Evolutionary conservation across 2,113 vertebrate genomes (phyloP).

Genomic region (Zapus hudsonius): DNA sequence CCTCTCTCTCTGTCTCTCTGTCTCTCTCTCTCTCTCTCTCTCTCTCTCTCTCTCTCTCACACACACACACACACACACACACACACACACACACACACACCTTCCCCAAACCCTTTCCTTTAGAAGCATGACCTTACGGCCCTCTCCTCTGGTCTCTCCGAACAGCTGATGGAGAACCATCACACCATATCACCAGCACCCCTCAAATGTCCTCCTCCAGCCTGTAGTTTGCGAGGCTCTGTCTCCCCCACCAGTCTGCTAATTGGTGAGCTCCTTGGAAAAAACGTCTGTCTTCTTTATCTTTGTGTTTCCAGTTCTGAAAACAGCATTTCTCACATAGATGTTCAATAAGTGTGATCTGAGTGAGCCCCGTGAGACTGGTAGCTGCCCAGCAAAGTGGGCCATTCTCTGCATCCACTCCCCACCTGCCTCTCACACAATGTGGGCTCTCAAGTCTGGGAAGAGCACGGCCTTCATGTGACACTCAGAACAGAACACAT

Average conservation of each 20-base stretch:
- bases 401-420: background rate
- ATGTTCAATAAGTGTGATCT: constrained; percentile 2
- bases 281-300: constrained; percentile 14
- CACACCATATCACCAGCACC: background rate
- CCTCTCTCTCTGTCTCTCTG: background rate
- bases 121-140: background rate
- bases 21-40: background rate
- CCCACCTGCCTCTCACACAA: background rate
- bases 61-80: background rate
- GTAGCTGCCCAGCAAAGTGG: background rate
- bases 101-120: background rate
- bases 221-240: background rate
- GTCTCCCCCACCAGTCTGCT: constrained; percentile 50
- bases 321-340: background rate
- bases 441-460: background rate
- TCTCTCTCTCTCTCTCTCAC: background rate
- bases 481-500: background rate
- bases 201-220: background rate
- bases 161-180: background rate
- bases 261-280: background rate
- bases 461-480: background rate
- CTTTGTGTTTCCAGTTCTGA: background rate
- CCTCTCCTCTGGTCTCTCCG: background rate
- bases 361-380: background rate
- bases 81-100: background rate